Percentiles rank a stretch among this genome's conserved stretches.
These are phyloP conservation scores for Pantherophis guttatus DNA, from an alignment of 2,113 vertebrate genomes.

Conservation along the genomic window DNA sequence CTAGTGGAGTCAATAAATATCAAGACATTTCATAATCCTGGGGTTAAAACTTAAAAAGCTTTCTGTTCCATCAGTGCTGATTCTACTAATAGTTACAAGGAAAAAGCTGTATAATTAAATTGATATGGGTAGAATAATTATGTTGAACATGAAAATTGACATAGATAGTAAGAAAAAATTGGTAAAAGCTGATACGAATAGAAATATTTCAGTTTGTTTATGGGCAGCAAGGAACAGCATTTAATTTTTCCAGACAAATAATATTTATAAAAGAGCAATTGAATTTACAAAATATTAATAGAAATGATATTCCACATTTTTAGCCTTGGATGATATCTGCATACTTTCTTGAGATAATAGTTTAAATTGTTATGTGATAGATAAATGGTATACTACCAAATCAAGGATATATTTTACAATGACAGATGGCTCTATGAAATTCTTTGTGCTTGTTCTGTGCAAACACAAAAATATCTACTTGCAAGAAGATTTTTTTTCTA, in stretches of 20 bases:
- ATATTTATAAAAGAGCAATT: background rate
- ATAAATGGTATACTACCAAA: background rate
- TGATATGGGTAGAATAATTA: background rate
- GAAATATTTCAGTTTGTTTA: background rate
- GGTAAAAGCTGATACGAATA: background rate
- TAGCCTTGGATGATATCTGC: background rate
- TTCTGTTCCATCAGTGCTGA: background rate
- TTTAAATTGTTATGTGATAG: background rate
- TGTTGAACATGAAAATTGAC: background rate
- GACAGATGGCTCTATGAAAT: conserved; percentile 30
- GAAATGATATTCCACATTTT: background rate
- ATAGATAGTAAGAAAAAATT: background rate
- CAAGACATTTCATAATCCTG: background rate
- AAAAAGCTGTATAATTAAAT: background rate
- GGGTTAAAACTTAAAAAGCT: background rate
- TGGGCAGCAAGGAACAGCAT: background rate
- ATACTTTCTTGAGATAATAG: background rate
- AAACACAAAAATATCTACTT: background rate
- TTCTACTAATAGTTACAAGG: background rate
- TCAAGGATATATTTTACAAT: conserved; percentile 46
- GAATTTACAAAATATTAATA: background rate
- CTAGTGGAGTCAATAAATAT: background rate
- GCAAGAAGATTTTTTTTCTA: too few relatives aligned
- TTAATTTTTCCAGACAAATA: background rate
- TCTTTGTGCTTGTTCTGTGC: background rate